A percentile compares a stretch with the other conserved stretches of the same genome.
phyloP scores from a whole-genome alignment of 2,888 invertebrate genomes.

The Drosophila cognata region DNA sequence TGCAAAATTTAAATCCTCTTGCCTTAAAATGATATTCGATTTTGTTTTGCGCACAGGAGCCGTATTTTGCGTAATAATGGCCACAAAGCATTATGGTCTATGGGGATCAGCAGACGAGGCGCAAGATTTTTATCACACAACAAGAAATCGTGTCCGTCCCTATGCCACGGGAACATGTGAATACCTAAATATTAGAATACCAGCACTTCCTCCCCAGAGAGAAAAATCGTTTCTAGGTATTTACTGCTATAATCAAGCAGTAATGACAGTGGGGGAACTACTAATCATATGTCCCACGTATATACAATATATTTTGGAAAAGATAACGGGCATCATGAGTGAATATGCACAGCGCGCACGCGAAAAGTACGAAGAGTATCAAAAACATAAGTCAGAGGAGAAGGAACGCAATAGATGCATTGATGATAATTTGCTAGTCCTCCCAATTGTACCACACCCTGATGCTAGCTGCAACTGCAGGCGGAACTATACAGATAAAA shows the following conservation, averaged over 20 bases:
- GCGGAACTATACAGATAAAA: not conserved
- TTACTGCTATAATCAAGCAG: constrained; percentile 58
- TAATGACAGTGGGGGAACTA: constrained; percentile 44
- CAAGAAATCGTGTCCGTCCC: constrained; percentile 35
- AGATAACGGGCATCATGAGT: constrained; percentile 30
- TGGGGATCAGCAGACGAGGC: constrained; percentile 57
- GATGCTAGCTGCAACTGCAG: constrained; percentile 9
- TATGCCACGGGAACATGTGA: constrained; percentile 38
- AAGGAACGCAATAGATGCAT: constrained; percentile 15
- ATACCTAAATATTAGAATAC: constrained; percentile 54
- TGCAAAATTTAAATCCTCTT: not conserved
- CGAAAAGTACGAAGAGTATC: constrained; percentile 25
- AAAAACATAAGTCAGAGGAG: constrained; percentile 23
- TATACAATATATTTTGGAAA: constrained; percentile 28
- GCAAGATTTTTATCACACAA: constrained; percentile 37
- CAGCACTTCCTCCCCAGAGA: constrained; percentile 57
- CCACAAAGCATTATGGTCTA: constrained; percentile 47
- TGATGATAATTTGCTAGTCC: constrained; percentile 38
- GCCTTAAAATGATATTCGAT: constrained; percentile 47
- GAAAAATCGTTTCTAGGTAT: constrained; percentile 47
- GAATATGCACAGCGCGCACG: not conserved
- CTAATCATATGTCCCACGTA: constrained; percentile 44
- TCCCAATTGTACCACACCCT: constrained; percentile 16
- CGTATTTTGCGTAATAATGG: constrained; percentile 54
- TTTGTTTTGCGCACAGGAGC: constrained; percentile 54